Evolutionary conservation across 2,113 vertebrate species (phyloP), one percentile per base, ranked within the genome.

Genomic region (Pimephales promelas): DNA sequence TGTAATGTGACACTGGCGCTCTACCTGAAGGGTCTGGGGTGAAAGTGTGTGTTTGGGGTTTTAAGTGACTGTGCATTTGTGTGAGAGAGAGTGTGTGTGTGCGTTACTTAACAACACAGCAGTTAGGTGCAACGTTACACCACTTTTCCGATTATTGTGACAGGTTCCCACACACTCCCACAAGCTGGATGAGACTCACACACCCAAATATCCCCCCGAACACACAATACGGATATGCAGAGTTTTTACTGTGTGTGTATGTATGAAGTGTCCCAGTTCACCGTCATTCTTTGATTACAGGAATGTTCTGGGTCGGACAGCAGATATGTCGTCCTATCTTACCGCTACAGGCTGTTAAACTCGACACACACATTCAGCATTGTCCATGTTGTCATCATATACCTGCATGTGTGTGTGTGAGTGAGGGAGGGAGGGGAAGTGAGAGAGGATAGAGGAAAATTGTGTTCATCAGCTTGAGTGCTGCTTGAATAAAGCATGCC

Each of bases 161-260:
- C 90, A 89, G 89, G 85, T 93, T 93, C 92, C 91, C 92, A 93
- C 92, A 91, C 88, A 83, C 89, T 90, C 89, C 84, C 83, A 79
- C 71, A 54, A 34, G 22, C 34, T 85, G 78, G 73, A 83, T 80
- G 26, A 84, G 71, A 49, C 86, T 86, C 86, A 86, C 89, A 86
- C 88, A 91, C 88, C 59, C 83, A 88, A 68, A 40, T 61, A 81
- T 31, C 7, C 24, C 3, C 10, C 66, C 18, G 36, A 14, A 71
- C 49, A 87, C 22, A 81, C 81, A 59, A 26, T 76, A 31, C 18
- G 68, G 52, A 83, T 14, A 24, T 43, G 10, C 20, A 57, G 40
- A 47, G 36, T 52, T 71, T 83, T 56, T 40, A 26, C 24, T 83
- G 77, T 73, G 45, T 83, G 28, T 64, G 36, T 84, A 14, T 81